Conservation (phyloP, 2,888 invertebrate genomes). For the Rhogogaster chlorosoma region DNA sequence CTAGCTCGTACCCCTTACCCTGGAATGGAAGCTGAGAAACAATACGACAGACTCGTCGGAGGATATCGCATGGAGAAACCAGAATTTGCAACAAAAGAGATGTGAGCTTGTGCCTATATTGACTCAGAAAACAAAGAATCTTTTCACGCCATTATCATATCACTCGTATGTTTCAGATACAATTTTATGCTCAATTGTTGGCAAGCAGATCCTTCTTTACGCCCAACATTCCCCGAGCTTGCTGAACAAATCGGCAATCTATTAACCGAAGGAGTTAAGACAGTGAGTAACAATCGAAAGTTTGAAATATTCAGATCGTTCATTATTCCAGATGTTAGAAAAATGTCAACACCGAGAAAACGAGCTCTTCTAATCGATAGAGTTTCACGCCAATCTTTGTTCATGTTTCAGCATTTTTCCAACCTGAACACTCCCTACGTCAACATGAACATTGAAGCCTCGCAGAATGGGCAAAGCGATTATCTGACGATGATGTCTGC, state of each 20-base stretch:
- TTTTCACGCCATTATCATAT: background rate
- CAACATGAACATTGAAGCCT: slow-evolving; percentile 83
- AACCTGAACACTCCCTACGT: slow-evolving; percentile 91
- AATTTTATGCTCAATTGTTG: slow-evolving; percentile 94
- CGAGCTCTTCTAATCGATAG: no score
- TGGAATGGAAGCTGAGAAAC: slow-evolving; percentile 87
- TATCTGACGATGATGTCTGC: slow-evolving; percentile 89
- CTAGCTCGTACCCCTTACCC: slow-evolving; percentile 93
- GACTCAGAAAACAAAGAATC: background rate
- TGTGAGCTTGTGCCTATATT: slow-evolving; percentile 80
- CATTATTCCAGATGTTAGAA: background rate
- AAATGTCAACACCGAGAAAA: background rate
- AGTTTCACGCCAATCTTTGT: background rate
- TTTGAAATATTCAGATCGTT: background rate
- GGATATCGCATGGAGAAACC: slow-evolving; percentile 96
- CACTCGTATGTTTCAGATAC: slow-evolving; percentile 78
- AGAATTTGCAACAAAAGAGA: slow-evolving; percentile 87
- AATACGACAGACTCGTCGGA: slow-evolving; percentile 86
- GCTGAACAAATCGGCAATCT: slow-evolving; percentile 88
- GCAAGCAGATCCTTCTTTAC: slow-evolving; percentile 87
- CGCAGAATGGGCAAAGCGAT: slow-evolving; percentile 82
- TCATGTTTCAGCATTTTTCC: slow-evolving; percentile 87
- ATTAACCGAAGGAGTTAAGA: slow-evolving; percentile 88
- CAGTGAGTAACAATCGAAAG: slow-evolving; percentile 79
- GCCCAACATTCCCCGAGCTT: slow-evolving; percentile 90